These are phyloP conservation scores for Scopus umbretta DNA, from an alignment of 2,113 vertebrate genomes.

Conservation along the genomic window DNA sequence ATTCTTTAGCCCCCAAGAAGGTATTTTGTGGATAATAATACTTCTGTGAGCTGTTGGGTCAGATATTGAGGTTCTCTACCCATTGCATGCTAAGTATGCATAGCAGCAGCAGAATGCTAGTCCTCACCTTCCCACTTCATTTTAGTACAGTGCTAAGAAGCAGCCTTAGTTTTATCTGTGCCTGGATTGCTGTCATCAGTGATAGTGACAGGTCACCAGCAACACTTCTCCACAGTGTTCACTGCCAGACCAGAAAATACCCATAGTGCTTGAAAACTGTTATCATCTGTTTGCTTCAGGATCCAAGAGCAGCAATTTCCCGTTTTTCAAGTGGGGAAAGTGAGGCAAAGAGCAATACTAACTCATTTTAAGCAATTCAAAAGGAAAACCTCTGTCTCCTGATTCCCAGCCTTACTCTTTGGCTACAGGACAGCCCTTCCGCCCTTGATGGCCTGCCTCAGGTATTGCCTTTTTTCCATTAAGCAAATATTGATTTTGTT, in stretches of 20 bases:
- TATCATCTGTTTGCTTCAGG: background rate
- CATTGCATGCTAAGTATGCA: background rate
- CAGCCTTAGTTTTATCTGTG: background rate
- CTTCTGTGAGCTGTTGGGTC: background rate
- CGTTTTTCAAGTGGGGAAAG: background rate
- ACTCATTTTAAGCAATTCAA: background rate
- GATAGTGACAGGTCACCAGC: background rate
- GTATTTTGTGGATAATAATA: slow-evolving; percentile 33
- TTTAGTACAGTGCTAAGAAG: background rate
- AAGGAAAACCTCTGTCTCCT: background rate
- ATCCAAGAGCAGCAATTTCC: background rate
- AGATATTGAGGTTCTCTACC: background rate
- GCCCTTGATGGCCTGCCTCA: background rate
- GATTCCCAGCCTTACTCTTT: background rate
- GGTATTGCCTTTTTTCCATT: slow-evolving; percentile 59
- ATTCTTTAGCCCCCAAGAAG: slow-evolving; percentile 21
- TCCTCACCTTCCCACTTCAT: background rate
- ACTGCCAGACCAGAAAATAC: background rate
- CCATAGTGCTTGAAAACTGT: background rate
- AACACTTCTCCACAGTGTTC: background rate
- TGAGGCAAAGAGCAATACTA: background rate
- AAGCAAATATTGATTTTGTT: slow-evolving; percentile 67
- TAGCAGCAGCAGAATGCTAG: background rate
- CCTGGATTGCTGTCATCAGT: background rate
- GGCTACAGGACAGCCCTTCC: background rate